Evolutionary conservation across 1,140 invertebrate genomes (phyloP), one percentile per base, ranked within the genome.

Genomic region (Drosophila teissieri): DNA sequence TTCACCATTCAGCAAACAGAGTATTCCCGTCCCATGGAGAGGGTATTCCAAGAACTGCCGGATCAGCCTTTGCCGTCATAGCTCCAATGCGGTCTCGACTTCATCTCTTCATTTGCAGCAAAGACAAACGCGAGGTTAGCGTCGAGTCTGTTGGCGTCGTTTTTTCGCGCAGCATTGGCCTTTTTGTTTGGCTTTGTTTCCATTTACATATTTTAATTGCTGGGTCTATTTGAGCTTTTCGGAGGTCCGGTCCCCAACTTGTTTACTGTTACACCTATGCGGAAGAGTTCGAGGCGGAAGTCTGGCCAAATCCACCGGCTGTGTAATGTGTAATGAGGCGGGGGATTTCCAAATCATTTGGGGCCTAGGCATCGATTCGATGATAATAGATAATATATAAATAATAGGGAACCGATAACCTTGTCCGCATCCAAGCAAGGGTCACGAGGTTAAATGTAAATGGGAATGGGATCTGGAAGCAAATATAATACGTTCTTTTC

Each of bases 151-250:
- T 75, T 44, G 53, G 42, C 49, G 45, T 70, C 34, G 46, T 52
- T 49, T 65, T 83, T 85, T 85, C 58, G 82, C 83, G 83, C 82
- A 78, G 81, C 83, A 89, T 86, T 86, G 83, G 83, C 83, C 83
- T 82, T 88, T 79, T 82, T 82, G 53, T 56, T 62, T 81, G 55
- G 51, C 61, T 82, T 76, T 83, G 83, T 72, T 72, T 88, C 79
- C 61, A 86, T 86, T 86, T 88, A 86, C 82, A 86, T 86, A 88
- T 67, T 69, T 88, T 88, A 78, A 88, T 88, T 86, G 63, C 73
- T 56, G 34, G 39, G 65, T 27, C 45, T 24, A 4, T 2, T 17
- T 17, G 10, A 45, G 12, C 63, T 36, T 14, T 14, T 31, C 22
- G 15, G 63, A 39, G 34, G 34, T 54, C 34, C 40, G 34, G 22